Evolutionary conservation across 2,113 vertebrate genomes (phyloP), one percentile per base, ranked within the genome.

Genomic region (Alces alces): DNA sequence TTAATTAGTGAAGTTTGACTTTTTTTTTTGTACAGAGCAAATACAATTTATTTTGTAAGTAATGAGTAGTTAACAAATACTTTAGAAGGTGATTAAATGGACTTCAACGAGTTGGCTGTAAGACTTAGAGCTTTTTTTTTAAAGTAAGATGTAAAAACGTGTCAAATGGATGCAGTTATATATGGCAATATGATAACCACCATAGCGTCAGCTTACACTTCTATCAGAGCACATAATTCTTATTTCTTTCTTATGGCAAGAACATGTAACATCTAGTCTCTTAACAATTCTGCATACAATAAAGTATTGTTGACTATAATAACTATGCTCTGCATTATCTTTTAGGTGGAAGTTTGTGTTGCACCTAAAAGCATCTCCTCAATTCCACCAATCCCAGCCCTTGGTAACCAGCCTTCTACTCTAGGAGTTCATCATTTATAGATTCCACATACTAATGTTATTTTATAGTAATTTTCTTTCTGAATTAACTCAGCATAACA

Each of bases 61-160:
- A 93, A 84, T 79, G 89, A 97, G 36, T 97, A 87, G 93, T 95
- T 97, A 96, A 92, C 85, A 87, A 79, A 43, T 80, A 91, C 86
- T 96, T 97, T 39, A 23, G 70, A 79, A 95, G 60, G 70, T 82
- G 83, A 97, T 97, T 93, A 95, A 96, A 90, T 66, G 45, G 83
- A 95, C 89, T 94, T 23, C 43, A 57, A 96, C 47, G 66, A 52
- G 61, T 25, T 61, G 64, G 55, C 78, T 70, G 3, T 43, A 64
- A 84, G 36, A 58, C 57, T 87, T 13, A 0, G 8, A 47, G 54
- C 23, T 79, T 78, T 30, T 1, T 64, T 30, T 82, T 86, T 45
- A 30, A 7, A 76, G 50, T 76, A 76, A 57, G 36, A 17, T 45
- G 4, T 45, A 55, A 76, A 57, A 76, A 15, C 2, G 7, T 7